phyloP scores from a whole-genome alignment of 2,888 invertebrate genomes.

The Icerya purchasi region DNA sequence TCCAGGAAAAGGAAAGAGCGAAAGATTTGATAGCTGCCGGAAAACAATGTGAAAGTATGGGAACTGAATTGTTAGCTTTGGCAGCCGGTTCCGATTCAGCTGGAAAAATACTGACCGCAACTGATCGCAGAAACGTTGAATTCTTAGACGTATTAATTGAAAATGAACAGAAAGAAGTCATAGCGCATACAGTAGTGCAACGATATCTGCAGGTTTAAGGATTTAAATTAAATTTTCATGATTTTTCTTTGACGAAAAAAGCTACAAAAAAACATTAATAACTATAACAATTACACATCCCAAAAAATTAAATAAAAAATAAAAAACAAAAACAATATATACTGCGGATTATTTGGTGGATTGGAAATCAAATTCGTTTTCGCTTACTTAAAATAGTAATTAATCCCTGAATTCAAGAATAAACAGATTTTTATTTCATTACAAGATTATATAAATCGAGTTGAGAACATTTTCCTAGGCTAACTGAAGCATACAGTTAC shows the following conservation, averaged over 20 bases:
- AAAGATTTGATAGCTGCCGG: conserved; percentile 89
- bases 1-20: conserved; percentile 95
- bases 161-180: conserved; percentile 94
- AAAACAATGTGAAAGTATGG: conserved; percentile 93
- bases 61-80: conserved; percentile 79
- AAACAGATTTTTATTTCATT: too few relatives aligned
- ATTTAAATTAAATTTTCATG: background rate
- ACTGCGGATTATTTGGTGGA: background rate
- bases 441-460: too few relatives aligned
- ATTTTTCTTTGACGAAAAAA: too few relatives aligned
- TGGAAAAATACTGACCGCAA: conserved; percentile 80
- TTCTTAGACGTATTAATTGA: conserved; percentile 93
- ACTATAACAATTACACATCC: background rate
- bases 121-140: conserved; percentile 80
- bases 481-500: too few relatives aligned
- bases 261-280: background rate
- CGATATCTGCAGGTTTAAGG: conserved; percentile 61
- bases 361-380: too few relatives aligned
- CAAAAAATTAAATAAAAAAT: background rate
- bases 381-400: too few relatives aligned
- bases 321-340: too few relatives aligned
- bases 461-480: too few relatives aligned
- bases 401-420: too few relatives aligned
- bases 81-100: conserved; percentile 89
- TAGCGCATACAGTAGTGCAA: conserved; percentile 92